Evolutionary conservation across 37 sponge, comb jelly and placozoan genomes (phyloP).

Genomic region (Beroe ovata): DNA sequence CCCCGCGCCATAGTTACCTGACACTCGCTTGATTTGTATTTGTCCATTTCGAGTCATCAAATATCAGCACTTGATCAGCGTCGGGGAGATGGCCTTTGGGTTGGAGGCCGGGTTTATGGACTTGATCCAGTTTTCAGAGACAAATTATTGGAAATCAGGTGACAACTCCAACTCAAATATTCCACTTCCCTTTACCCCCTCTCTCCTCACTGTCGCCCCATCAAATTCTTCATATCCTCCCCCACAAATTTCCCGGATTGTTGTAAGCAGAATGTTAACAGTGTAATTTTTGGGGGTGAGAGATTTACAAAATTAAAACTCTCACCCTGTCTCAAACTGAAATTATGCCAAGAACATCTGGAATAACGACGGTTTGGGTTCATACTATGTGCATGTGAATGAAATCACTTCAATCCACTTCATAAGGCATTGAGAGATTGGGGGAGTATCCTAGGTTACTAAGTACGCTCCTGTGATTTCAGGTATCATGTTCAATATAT

Average conservation of each 20-base stretch:
- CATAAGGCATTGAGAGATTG: neutral
- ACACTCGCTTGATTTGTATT: neutral
- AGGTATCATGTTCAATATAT: neutral
- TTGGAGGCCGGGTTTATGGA: too few species aligned
- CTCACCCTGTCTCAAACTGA: too few species aligned
- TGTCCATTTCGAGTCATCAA: neutral
- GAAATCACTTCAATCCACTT: neutral
- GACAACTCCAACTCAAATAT: neutral
- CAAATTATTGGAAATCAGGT: neutral
- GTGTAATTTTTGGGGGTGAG: too few species aligned
- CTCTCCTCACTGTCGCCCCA: too few species aligned
- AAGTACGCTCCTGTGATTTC: neutral
- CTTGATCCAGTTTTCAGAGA: neutral
- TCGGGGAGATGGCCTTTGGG: too few species aligned
- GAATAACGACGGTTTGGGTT: too few species aligned
- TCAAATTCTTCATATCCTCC: too few species aligned
- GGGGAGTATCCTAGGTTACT: neutral
- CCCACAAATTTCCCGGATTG: too few species aligned
- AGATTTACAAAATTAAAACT: too few species aligned
- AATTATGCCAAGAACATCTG: too few species aligned
- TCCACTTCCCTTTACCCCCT: neutral
- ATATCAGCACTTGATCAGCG: too few species aligned
- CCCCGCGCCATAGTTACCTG: neutral
- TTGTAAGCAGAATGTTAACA: too few species aligned
- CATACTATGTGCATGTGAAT: neutral